phyloP scores from a whole-genome alignment of 92 coral and sea anemone genomes.

The Siderastrea radians region DNA sequence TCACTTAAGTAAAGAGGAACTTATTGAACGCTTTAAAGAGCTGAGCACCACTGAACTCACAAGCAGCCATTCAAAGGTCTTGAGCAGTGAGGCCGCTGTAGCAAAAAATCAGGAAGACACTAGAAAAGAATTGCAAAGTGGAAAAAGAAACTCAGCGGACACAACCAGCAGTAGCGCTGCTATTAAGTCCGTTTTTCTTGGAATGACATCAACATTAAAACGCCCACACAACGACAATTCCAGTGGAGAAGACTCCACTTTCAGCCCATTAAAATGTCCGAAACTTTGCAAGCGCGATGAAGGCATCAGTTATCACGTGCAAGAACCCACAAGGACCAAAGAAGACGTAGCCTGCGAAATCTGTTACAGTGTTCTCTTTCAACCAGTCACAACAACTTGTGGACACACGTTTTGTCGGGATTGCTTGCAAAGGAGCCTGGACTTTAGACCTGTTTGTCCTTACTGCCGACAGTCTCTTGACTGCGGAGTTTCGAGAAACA shows the following conservation, averaged over 20 bases:
- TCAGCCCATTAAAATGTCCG: neutral
- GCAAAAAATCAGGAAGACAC: neutral
- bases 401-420: slow-evolving; percentile 92
- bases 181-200: neutral
- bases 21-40: slow-evolving; percentile 25
- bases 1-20: neutral
- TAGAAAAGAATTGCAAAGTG: neutral
- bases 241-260: neutral
- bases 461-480: slow-evolving; percentile 28
- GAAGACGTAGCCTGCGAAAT: slow-evolving; percentile 71
- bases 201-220: neutral
- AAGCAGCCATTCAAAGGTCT: neutral
- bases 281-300: neutral
- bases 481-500: slow-evolving; percentile 10
- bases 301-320: too few relatives aligned
- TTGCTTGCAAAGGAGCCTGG: slow-evolving; percentile 81
- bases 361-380: slow-evolving; percentile 71
- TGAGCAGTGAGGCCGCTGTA: neutral
- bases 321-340: neutral
- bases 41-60: neutral
- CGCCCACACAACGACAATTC: neutral
- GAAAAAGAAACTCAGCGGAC: neutral
- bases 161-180: neutral
- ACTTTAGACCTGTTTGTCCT: slow-evolving; percentile 73
- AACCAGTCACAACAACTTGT: slow-evolving; percentile 87